Conservation (phyloP, 2,113 vertebrate species). For the Nibea albiflora region DNA sequence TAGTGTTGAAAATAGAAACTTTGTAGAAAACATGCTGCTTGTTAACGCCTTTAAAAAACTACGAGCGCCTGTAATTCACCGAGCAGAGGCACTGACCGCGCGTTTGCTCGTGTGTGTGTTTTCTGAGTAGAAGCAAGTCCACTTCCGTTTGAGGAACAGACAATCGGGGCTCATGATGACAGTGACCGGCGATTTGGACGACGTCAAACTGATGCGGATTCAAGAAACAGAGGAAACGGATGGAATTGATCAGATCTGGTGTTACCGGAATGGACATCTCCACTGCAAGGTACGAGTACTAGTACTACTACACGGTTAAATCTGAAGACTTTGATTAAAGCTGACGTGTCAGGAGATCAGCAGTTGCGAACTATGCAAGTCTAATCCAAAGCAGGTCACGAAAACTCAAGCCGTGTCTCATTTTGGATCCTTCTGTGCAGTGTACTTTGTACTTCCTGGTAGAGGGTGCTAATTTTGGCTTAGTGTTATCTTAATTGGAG, state of each 20-base stretch:
- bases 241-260: slow-evolving; percentile 92
- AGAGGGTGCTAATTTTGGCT: no score
- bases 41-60: neutral
- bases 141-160: slow-evolving; percentile 90
- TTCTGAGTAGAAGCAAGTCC: slow-evolving; percentile 86
- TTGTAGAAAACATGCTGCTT: neutral
- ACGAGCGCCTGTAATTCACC: neutral
- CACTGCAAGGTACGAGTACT: slow-evolving; percentile 86
- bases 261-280: slow-evolving; percentile 90
- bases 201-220: slow-evolving; percentile 91
- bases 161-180: slow-evolving; percentile 89
- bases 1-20: neutral
- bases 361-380: no score
- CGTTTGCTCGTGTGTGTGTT: neutral
- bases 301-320: neutral
- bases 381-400: neutral
- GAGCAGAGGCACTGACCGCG: neutral
- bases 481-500: no score
- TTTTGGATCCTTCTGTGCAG: no score
- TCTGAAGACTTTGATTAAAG: neutral
- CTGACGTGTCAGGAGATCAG: no score
- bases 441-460: no score
- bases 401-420: neutral
- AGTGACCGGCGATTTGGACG: slow-evolving; percentile 89
- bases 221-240: slow-evolving; percentile 86